Evolutionary conservation across 1,140 invertebrate species (phyloP).

Genomic region (Papilio aristodemus): DNA sequence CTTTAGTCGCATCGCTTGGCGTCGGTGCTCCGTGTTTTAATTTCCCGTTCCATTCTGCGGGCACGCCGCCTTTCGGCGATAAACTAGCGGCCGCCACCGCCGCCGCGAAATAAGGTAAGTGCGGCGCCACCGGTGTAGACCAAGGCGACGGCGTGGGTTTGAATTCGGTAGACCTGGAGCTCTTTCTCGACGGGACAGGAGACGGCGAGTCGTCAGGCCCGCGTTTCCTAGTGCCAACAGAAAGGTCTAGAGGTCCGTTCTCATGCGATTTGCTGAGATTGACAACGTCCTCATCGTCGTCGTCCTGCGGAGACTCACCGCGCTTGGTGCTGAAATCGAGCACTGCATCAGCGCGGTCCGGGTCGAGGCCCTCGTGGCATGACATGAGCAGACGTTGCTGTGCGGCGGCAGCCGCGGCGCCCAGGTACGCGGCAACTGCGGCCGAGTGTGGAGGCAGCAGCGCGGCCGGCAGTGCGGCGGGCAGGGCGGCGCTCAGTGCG

Average conservation of each 20-base stretch:
- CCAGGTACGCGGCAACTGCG: slow-evolving; percentile 88
- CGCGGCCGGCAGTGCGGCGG: slow-evolving; percentile 81
- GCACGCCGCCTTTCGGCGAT: slow-evolving; percentile 85
- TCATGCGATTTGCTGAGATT: slow-evolving; percentile 85
- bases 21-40: slow-evolving; percentile 84
- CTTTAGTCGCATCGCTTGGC: slow-evolving; percentile 90
- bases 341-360: slow-evolving; percentile 81
- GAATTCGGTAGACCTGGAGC: slow-evolving; percentile 83
- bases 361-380: slow-evolving; percentile 84
- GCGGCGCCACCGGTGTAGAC: slow-evolving; percentile 88
- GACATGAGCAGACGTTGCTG: slow-evolving; percentile 89
- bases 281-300: slow-evolving; percentile 83
- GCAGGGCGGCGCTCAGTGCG: slow-evolving; percentile 78
- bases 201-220: slow-evolving; percentile 84
- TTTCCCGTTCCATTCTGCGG: slow-evolving; percentile 89
- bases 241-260: slow-evolving; percentile 90
- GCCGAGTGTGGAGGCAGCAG: slow-evolving; percentile 88
- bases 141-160: slow-evolving; percentile 86
- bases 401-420: slow-evolving; percentile 83
- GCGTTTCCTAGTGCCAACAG: slow-evolving; percentile 87
- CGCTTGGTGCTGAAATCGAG: slow-evolving; percentile 89
- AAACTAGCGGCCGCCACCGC: slow-evolving; percentile 88
- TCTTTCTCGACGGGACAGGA: slow-evolving; percentile 83
- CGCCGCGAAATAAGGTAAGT: slow-evolving; percentile 89
- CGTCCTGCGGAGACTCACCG: slow-evolving; percentile 80